Evolutionary conservation across 2,113 vertebrate genomes (phyloP).

Genomic region (Myanophis thanlyinensis): DNA sequence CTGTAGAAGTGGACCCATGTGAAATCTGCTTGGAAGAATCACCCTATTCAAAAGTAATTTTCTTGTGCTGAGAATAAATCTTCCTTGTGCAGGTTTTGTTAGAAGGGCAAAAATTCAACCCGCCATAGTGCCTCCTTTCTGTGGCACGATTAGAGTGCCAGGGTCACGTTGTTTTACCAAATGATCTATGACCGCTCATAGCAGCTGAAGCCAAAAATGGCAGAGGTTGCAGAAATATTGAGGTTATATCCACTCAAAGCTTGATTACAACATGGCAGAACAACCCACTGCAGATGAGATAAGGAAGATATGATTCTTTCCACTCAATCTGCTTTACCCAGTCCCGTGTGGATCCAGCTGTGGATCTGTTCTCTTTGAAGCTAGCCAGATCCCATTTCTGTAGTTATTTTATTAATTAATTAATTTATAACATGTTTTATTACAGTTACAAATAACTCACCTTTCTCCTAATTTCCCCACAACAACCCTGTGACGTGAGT

Average conservation of each 20-base stretch:
- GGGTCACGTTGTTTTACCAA: constrained; percentile 1
- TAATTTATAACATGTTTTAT: neutral
- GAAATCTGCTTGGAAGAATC: too few species aligned
- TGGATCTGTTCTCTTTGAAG: neutral
- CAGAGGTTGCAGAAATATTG: neutral
- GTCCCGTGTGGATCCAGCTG: neutral
- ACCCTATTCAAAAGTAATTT: neutral
- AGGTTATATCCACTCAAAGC: neutral
- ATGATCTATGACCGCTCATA: neutral
- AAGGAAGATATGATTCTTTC: neutral
- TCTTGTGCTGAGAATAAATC: neutral
- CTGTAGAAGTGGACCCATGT: too few species aligned
- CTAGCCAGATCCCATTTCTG: neutral
- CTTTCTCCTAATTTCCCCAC: neutral
- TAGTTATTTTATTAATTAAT: neutral
- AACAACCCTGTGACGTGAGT: neutral
- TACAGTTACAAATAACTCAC: neutral
- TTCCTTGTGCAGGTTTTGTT: neutral
- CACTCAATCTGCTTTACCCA: neutral
- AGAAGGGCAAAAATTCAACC: neutral
- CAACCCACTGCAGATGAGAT: neutral
- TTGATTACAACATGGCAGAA: neutral
- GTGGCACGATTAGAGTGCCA: neutral
- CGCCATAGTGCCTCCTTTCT: neutral
- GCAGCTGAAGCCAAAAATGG: neutral